Conservation (phyloP, 2,888 invertebrate genomes). For the Elgonia sp. region DNA sequence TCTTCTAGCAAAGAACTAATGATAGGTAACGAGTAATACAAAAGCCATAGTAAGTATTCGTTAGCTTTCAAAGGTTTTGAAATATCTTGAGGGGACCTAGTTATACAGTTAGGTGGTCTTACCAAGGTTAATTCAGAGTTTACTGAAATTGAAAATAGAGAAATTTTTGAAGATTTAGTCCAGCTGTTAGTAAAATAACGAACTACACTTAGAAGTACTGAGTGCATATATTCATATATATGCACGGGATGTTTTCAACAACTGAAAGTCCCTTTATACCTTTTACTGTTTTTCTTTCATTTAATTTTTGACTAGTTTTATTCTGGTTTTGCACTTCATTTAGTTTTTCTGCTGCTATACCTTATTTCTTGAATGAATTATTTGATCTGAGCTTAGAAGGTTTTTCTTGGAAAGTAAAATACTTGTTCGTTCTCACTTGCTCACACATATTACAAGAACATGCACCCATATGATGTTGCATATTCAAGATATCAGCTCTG, state of each 20-base stretch:
- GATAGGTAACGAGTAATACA: slow-evolving; percentile 76
- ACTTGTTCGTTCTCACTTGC: background rate
- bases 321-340: no score
- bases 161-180: no score
- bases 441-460: slow-evolving; percentile 13
- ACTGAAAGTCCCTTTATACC: slow-evolving; percentile 15
- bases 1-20: slow-evolving; percentile 2
- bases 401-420: background rate
- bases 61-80: slow-evolving; percentile 75
- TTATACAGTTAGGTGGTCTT: slow-evolving; percentile 73
- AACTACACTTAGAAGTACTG: slow-evolving; percentile 33
- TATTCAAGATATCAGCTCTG: slow-evolving; percentile 4
- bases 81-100: slow-evolving; percentile 65
- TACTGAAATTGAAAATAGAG: background rate
- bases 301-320: no score
- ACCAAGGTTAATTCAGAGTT: slow-evolving; percentile 21
- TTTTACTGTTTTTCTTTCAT: background rate
- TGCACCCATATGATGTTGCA: background rate
- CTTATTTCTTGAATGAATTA: background rate
- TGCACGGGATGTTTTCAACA: slow-evolving; percentile 2
- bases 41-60: slow-evolving; percentile 73
- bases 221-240: slow-evolving; percentile 55
- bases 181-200: slow-evolving; percentile 6
- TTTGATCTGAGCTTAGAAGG: slow-evolving; percentile 9
- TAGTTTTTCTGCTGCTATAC: background rate